phyloP scores from a whole-genome alignment of 92 coral and sea anemone genomes.

The Nematostella vectensis region DNA sequence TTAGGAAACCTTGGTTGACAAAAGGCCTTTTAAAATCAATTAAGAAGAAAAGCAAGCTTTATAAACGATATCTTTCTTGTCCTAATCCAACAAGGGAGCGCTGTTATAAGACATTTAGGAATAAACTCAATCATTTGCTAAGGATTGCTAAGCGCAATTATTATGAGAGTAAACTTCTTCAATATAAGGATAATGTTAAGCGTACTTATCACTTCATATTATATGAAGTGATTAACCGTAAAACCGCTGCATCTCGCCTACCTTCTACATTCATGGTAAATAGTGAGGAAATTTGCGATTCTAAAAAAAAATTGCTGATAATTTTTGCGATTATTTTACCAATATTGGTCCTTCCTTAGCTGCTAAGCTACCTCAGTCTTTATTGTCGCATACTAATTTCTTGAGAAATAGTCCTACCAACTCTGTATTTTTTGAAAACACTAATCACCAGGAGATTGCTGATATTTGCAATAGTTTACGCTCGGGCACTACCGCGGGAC shows the following conservation, averaged over 20 bases:
- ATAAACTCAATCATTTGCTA: constrained; percentile 23
- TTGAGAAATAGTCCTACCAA: no score
- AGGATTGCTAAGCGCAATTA: constrained; percentile 24
- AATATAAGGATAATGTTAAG: constrained; percentile 14
- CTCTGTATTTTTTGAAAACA: no score
- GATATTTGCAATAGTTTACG: no score
- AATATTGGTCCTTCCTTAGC: constrained; percentile 28
- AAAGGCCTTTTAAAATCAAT: constrained; percentile 19
- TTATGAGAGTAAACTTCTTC: constrained; percentile 15
- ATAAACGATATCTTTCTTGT: constrained; percentile 6
- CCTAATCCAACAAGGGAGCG: neutral
- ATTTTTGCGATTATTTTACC: constrained; percentile 19
- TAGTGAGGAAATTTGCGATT: constrained; percentile 13
- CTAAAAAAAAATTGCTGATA: constrained; percentile 20
- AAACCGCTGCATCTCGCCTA: constrained; percentile 1
- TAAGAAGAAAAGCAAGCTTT: constrained; percentile 13
- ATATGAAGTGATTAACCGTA: constrained; percentile 31
- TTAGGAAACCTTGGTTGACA: constrained; percentile 15
- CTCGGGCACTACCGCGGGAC: no score
- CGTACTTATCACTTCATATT: constrained; percentile 24
- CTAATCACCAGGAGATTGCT: no score
- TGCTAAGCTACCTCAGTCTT: no score
- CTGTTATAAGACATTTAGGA: constrained; percentile 5
- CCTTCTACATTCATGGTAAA: constrained; percentile 17
- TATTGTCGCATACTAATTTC: no score